Base-by-base conservation (phyloP, 2,797 vertebrate genomes). In the Catamblyrhynchus diadema region DNA sequence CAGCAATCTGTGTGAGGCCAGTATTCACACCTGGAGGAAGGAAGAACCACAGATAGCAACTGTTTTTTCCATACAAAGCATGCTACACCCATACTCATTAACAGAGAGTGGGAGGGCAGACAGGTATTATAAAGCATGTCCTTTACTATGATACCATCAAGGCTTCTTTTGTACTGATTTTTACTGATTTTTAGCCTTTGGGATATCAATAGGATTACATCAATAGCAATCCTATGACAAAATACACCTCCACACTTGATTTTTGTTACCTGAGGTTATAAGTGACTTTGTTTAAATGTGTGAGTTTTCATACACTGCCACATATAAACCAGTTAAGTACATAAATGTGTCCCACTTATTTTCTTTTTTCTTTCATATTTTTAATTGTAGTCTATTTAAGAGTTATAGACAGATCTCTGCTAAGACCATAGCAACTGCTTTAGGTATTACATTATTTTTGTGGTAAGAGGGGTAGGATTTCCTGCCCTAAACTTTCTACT, bases 1-100 rank as follows among this genome's bases (percentile, higher is more conserved):
- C 42, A 94, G 25, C 33, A 90, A 44, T 91, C 48, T 94, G 21
- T 78, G 30, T 77, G 84, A 94, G 59, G 67, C n/a, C 82, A 90
- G 37, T 69, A 47, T 78, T 86, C 74, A 88, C 90, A 93, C 75
- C 72, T 86, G 41, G 56, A 94, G 65, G 67, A 91, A 81, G 30
- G 50, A 81, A 93, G 45, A 93, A 57, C 32, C 50, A 90, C 45
- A 83, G 74, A 14, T 48, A 78, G 62, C 32, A 88, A 45, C 21
- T 90, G 37, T 17, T 95, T 94, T 87, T 85, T 45, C 57, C 27
- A 67, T 80, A 47, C 8, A 56, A 85, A 73, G 21, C 30, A 32
- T 17, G 11, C 64, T 86, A 28, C 59, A 39, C 21, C n/a, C 83
- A 59, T 87, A 78, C 70, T 50, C 47, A 64, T 81, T 74, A 87